A percentile compares a stretch with the other conserved stretches of the same genome.
phyloP scores from a whole-genome alignment of 2,797 vertebrate species.

The Tamandua tetradactyla region DNA sequence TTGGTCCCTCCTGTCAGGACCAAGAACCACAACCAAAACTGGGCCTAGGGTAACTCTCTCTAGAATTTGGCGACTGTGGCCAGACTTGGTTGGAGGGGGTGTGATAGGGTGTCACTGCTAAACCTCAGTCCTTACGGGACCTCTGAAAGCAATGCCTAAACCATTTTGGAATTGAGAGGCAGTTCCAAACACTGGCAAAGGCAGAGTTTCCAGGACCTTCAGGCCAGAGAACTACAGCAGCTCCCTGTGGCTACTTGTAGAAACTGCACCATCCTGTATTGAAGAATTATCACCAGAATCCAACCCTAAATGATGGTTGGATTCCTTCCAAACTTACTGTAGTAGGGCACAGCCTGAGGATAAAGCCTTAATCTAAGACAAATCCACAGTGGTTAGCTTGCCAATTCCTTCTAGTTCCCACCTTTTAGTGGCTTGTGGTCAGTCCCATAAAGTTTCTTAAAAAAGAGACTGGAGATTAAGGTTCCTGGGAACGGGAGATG shows the following conservation, averaged over 20 bases:
- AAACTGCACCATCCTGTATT: slow-evolving; percentile 4
- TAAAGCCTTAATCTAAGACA: not conserved
- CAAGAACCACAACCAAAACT: not conserved
- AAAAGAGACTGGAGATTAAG: not conserved
- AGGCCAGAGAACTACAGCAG: slow-evolving; percentile 34
- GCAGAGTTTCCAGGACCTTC: not conserved
- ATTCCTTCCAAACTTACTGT: not conserved
- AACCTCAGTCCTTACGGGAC: not conserved
- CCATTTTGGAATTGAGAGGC: not conserved
- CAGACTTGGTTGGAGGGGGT: not conserved
- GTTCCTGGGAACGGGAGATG: not conserved
- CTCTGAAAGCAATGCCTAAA: not conserved
- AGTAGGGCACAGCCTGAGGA: not conserved
- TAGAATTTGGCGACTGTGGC: not conserved
- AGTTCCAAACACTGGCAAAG: not conserved
- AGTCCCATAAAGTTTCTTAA: not conserved
- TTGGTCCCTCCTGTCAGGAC: not conserved
- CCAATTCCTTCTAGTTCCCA: not conserved
- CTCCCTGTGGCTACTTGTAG: slow-evolving; percentile 50
- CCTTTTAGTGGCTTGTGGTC: not conserved
- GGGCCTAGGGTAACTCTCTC: not conserved
- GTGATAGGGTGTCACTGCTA: not conserved
- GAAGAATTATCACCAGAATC: not conserved
- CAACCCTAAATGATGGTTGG: no score
- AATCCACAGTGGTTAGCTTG: not conserved